Evolutionary conservation across 2,888 invertebrate species (phyloP).

Genomic region (Drosophila austrosaltans): DNA sequence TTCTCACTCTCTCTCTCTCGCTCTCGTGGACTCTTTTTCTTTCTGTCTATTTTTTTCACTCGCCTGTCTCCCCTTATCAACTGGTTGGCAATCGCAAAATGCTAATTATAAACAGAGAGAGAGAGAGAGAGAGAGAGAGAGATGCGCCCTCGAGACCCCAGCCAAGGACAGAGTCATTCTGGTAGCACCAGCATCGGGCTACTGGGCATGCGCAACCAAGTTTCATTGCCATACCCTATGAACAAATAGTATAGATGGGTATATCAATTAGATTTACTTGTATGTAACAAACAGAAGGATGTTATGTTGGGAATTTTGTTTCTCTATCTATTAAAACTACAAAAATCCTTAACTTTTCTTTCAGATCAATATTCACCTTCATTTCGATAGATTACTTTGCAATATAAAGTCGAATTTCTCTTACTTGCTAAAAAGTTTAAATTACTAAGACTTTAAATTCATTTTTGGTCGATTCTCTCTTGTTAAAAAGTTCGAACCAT

Average conservation of each 20-base stretch:
- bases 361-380: no score
- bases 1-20: conserved; percentile 5
- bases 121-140: conserved; percentile 45
- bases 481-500: no score
- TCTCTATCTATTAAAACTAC: no score
- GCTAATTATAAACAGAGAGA: conserved; percentile 74
- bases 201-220: conserved; percentile 71
- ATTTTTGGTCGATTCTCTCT: no score
- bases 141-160: conserved; percentile 35
- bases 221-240: neutral
- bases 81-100: conserved; percentile 73
- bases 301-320: no score
- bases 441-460: no score
- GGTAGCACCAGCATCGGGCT: conserved; percentile 49
- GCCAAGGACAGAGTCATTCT: conserved; percentile 14
- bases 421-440: no score
- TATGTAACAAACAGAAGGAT: no score
- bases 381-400: no score
- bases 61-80: conserved; percentile 65
- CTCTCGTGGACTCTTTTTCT: neutral
- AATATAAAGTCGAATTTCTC: no score
- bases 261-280: neutral
- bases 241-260: neutral
- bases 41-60: neutral
- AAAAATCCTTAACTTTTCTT: no score